These are phyloP conservation scores for Saimiri boliviensis DNA, from an alignment of 2,113 vertebrate species.

Conservation along the genomic window DNA sequence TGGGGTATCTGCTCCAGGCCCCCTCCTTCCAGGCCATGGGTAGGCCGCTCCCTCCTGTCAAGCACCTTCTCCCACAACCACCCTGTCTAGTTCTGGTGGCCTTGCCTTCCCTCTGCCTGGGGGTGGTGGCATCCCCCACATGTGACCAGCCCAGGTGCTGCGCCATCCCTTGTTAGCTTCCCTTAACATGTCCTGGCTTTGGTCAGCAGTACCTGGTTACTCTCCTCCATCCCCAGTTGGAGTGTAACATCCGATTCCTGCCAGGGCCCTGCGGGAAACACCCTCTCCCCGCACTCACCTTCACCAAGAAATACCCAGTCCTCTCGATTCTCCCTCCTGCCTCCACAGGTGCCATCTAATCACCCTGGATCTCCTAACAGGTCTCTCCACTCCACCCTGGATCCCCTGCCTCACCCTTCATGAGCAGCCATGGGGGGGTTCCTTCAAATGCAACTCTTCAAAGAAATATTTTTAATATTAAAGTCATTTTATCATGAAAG, in stretches of 20 bases:
- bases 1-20: background rate
- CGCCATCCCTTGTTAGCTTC: background rate
- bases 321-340: background rate
- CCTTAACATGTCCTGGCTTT: background rate
- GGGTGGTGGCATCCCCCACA: background rate
- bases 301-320: background rate
- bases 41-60: background rate
- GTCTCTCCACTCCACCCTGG: background rate
- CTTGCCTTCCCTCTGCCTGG: background rate
- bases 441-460: background rate
- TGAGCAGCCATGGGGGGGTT: background rate
- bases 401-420: background rate
- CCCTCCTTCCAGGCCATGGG: background rate
- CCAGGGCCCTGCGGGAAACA: background rate
- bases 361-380: background rate
- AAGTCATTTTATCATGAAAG: slow-evolving; percentile 6
- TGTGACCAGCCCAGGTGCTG: rapidly evolving
- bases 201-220: background rate
- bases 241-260: background rate
- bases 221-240: background rate
- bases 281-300: rapidly evolving
- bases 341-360: background rate
- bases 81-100: background rate
- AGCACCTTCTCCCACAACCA: background rate
- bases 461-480: slow-evolving; percentile 11